Conservation (phyloP, 2,113 vertebrate species). For the cat (Felis catus) region F.catus_Fca126_mat1.0 CM031419.1:52945501-52946000, state of each 20-base stretch:
- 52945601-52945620: neutral
- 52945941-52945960: neutral
- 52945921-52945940: neutral
- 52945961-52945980: neutral
- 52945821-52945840: rapidly evolving
- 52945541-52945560: neutral
- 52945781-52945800: neutral
- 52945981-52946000: neutral
- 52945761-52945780: neutral
- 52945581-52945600: neutral
- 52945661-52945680: neutral
- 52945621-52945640: neutral
- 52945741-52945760: neutral
- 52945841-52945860: neutral
- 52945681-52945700: neutral
- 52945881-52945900: too few relatives aligned
- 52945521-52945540: neutral
- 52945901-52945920: neutral
- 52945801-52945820: neutral
- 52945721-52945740: neutral
- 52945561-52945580: neutral
- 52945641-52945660: neutral
- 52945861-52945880: neutral
- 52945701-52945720: neutral
- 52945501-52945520: neutral